Evolutionary conservation across 2,113 vertebrate genomes (phyloP), one percentile per base, ranked within the genome.

Genomic region (Pelecanoides urinatrix): DNA sequence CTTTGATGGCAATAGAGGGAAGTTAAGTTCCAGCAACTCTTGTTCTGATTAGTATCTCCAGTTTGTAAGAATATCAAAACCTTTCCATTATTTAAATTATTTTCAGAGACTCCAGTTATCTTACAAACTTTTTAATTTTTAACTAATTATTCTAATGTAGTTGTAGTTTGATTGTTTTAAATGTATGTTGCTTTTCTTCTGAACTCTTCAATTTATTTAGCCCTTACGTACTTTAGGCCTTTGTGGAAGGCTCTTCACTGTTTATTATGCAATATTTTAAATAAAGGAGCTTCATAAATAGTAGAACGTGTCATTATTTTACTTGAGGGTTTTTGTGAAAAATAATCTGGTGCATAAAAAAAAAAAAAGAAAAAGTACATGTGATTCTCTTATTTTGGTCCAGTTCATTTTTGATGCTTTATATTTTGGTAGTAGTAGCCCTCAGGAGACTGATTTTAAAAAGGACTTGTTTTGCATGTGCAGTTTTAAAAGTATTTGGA

Each of bases 211-310:
- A 97, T 94, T 97, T 72, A 81, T 86, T 58, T 96, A 90, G 79
- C 92, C 94, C 92, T 96, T 96, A 96, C 84, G 72, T 93, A 68
- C 84, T 95, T 98, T 97, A 98, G 97, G 97, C 96, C 90, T 96
- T 83, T 91, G 86, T 88, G 93, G 97, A 97, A 97, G 95, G 97
- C 97, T 97, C 94, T 93, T 91, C 92, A 68, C 94, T 81, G 88
- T 97, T 98, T 98, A 97, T 98, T 97, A 98, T 40, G 97, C 89
- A 81, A 20, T 73, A 88, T 96, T 96, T 97, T 97, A 98, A 97
- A 96, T 97, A 97, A 98, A 89, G 73, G 76, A 74, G 55, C 53
- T 79, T 92, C 66, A 45, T 66, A 90, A 94, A 42, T 77, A 42
- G n/a, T 87, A 75, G 36, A 58, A 59, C 32, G 47, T 70, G 16